Evolutionary conservation across 2,888 invertebrate species (phyloP), one percentile per base, ranked within the genome.

Genomic region (Azorinus chamasolen): DNA sequence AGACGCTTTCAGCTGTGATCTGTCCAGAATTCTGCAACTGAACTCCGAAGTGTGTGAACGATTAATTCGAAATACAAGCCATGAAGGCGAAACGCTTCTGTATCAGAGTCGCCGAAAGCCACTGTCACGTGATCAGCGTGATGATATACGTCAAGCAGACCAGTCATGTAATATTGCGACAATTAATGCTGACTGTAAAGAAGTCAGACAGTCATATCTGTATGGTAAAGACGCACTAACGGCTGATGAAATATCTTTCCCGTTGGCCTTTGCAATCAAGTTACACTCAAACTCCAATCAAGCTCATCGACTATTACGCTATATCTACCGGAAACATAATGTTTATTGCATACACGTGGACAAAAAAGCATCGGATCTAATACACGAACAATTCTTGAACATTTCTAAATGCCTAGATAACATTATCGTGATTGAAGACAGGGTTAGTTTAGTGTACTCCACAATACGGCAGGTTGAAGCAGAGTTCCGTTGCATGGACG

Each of bases 261-360:
- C 91, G 0, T 45, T 91, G 6, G 90, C 91, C 0, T 91, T 88
- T 72, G 80, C 84, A 6, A 85, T 91, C 24, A 76, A 88, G 51
- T 79, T 88, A 63, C 87, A 88, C 73, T 84, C 74, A 18, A 68
- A 73, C 20, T 74, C 83, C 0, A 85, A 88, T 25, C 90, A 91
- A 57, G 83, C 87, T 0, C 89, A 90, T 55, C 83, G 89, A 22
- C 64, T 92, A 12, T 76, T 92, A 16, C 74, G 90, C 16, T 78
- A 86, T 5, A 88, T 92, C 25, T 92, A 92, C 71, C 72, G 88
- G 12, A 88, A 89, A 6, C 90, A 92, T 58, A 91, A 92, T 69
- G 65, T 87, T 22, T 92, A 92, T 79, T 92, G 92, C 72, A 83
- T 92, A 14, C 91, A 92, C 58, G 87, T 92, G 1, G 92, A 92